Evolutionary conservation across 2,113 vertebrate species (phyloP).

Genomic region (Alethe castanea): DNA sequence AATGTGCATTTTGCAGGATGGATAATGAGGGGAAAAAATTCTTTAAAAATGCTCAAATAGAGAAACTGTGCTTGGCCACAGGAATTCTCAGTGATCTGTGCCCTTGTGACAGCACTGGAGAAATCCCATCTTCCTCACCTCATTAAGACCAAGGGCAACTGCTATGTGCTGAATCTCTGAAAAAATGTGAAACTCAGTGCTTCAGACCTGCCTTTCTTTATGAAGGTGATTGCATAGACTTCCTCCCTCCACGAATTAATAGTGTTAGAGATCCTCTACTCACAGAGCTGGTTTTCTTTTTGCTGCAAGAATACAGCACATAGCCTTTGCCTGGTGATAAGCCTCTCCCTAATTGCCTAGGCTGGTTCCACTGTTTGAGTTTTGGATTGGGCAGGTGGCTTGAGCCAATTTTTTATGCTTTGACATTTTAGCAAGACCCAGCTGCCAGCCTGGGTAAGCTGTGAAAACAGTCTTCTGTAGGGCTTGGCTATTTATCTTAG

Average conservation of each 20-base stretch:
- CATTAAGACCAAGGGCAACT: not conserved
- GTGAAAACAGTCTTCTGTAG: conserved; percentile 22
- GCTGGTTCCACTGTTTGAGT: conserved; percentile 18
- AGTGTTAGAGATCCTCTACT: not conserved
- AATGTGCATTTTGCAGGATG: fast-evolving
- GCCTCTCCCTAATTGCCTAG: not conserved
- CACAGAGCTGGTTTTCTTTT: not conserved
- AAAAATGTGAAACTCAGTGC: not conserved
- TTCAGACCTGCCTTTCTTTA: not conserved
- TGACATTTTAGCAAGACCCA: not conserved
- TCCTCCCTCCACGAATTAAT: not conserved
- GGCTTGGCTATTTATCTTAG: conserved; percentile 44
- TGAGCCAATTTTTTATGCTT: conserved; percentile 29
- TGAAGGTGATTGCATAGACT: not conserved
- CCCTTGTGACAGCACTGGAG: not conserved
- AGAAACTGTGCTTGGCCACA: not conserved
- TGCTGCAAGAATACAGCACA: not conserved
- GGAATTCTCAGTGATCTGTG: not conserved
- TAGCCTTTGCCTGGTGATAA: not conserved
- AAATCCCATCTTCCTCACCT: not conserved
- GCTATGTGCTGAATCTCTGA: not conserved
- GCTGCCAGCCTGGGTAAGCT: conserved; percentile 22
- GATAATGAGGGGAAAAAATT: not conserved
- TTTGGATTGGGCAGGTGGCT: conserved; percentile 27
- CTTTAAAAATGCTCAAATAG: not conserved